phyloP scores from a whole-genome alignment of 64 coral and sea anemone species.

The Pachyseris speciosa region DNA sequence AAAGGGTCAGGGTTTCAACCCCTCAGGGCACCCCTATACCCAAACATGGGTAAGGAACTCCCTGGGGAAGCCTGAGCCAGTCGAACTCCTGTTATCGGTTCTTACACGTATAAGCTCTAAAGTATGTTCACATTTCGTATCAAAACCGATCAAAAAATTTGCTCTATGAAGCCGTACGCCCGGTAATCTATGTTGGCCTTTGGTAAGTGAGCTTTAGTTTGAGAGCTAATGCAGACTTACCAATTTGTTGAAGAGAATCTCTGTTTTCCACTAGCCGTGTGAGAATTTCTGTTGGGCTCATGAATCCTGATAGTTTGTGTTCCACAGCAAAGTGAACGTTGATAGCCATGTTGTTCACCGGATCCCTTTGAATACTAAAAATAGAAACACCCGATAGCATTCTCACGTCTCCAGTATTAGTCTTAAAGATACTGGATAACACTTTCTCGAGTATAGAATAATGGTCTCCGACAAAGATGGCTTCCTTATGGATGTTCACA shows the following conservation, averaged over 20 bases:
- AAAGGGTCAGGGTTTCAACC: no score
- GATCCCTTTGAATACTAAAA: constrained; percentile 43
- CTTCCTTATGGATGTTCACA: constrained; percentile 32
- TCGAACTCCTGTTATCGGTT: no score
- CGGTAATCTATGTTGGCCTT: no score
- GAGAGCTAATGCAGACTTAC: not conserved
- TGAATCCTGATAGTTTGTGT: not conserved
- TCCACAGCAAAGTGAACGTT: constrained; percentile 50
- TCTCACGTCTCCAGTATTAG: not conserved
- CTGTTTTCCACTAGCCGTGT: constrained; percentile 13
- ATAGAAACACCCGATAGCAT: not conserved
- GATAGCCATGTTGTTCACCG: not conserved
- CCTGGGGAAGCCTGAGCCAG: no score
- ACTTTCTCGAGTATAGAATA: constrained; percentile 39
- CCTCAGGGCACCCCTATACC: no score
- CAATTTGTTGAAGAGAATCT: constrained; percentile 12
- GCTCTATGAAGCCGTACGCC: no score
- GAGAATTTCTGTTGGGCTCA: not conserved
- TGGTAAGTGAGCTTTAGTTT: no score
- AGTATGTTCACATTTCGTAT: no score
- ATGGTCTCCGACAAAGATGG: constrained; percentile 72
- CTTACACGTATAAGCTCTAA: no score
- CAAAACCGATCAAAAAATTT: no score
- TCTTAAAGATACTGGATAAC: not conserved
- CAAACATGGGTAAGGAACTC: no score